Conservation (phyloP, 2,888 invertebrate genomes). For the Saturnia pavonia region DNA sequence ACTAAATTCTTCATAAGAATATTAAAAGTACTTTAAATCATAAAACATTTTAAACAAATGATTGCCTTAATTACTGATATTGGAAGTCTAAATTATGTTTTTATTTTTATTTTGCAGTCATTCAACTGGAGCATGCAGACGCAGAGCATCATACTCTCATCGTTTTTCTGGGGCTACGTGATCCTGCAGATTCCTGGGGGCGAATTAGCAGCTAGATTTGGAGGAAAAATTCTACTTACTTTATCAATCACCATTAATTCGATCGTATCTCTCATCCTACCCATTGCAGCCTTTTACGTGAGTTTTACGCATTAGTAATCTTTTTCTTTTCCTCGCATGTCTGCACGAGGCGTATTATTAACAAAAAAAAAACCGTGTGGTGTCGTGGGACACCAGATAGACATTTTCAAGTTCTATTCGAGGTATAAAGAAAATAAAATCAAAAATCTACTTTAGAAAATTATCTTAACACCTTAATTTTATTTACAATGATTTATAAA, state of each 20-base stretch:
- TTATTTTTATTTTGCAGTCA: constrained; percentile 34
- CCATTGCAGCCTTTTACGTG: constrained; percentile 37
- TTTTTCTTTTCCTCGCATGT: no score
- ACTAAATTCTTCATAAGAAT: not conserved
- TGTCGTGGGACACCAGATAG: no score
- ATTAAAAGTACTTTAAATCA: no score
- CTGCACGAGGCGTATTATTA: no score
- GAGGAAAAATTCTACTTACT: constrained; percentile 82
- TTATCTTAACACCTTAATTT: no score
- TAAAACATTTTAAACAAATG: not conserved
- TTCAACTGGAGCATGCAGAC: constrained; percentile 74
- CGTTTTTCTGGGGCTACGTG: constrained; percentile 83
- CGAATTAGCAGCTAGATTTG: constrained; percentile 84
- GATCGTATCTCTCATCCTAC: constrained; percentile 43
- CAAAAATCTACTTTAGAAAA: no score
- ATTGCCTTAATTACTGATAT: not conserved
- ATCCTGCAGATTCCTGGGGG: constrained; percentile 85
- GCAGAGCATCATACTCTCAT: constrained; percentile 67
- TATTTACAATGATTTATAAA: no score
- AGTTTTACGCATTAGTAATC: constrained; percentile 23
- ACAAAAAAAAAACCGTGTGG: no score
- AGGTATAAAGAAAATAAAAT: no score
- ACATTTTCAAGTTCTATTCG: no score
- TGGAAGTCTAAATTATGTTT: not conserved
- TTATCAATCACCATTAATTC: constrained; percentile 50